These are phyloP conservation scores for Lytechinus pictus DNA, from an alignment of 35 echinoderm and acorn worm species.

Conservation along the genomic window DNA sequence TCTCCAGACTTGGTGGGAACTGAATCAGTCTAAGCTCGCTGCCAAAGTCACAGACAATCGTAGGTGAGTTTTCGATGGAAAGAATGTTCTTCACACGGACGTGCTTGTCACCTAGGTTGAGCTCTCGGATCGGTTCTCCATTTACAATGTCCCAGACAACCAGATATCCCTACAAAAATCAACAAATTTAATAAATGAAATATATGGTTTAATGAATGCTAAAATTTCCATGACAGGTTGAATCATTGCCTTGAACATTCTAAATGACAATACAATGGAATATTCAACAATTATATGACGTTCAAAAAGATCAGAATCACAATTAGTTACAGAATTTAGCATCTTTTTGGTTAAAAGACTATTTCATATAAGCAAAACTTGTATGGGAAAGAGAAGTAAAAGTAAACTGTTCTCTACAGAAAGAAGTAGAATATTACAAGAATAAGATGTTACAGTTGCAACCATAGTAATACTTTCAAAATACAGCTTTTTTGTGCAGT, in stretches of 20 bases:
- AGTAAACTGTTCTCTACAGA: too few species aligned
- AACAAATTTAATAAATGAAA: not conserved
- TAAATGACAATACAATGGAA: too few species aligned
- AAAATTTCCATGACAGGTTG: not conserved
- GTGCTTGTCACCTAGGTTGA: conserved; percentile 57
- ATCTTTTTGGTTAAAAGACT: not conserved
- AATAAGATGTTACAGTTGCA: too few species aligned
- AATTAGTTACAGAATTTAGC: too few species aligned
- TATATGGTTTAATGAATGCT: not conserved
- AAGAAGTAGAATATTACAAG: too few species aligned
- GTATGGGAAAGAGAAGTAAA: not conserved
- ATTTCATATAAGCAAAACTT: not conserved
- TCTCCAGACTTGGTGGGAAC: conserved; percentile 55
- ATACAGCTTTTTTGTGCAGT: too few species aligned
- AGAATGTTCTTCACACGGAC: conserved; percentile 55
- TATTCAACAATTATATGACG: too few species aligned
- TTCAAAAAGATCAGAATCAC: too few species aligned
- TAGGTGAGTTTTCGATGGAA: conserved; percentile 36
- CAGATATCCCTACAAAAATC: conserved; percentile 58
- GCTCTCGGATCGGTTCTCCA: conserved; percentile 55
- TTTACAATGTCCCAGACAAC: conserved; percentile 66
- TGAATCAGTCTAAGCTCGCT: conserved; percentile 55
- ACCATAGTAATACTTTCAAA: too few species aligned
- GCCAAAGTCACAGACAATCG: conserved; percentile 67
- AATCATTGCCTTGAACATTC: too few species aligned